Conservation (phyloP, 2,113 vertebrate species). For the Rutilus rutilus region DNA sequence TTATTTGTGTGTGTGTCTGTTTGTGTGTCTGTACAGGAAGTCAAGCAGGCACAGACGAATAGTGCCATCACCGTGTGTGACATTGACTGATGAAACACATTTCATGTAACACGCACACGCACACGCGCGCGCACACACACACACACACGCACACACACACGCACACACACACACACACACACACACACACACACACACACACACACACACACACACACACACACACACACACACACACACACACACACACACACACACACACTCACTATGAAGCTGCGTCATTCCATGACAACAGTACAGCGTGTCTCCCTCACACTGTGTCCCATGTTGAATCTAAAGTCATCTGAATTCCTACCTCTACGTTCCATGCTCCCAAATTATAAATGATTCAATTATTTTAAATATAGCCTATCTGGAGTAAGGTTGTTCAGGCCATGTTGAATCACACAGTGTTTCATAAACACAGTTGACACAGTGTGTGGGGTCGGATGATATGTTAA, state of each 20-base stretch:
- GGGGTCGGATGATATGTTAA: too few species aligned
- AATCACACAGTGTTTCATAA: not conserved
- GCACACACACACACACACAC: too few species aligned
- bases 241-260: not conserved
- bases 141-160: constrained; percentile 1
- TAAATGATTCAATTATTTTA: not conserved
- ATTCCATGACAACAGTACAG: not conserved
- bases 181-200: constrained; percentile 4
- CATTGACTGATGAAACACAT: constrained; percentile 48
- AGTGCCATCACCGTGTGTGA: constrained; percentile 37
- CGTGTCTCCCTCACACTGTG: not conserved
- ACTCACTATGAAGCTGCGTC: not conserved
- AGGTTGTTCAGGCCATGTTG: not conserved
- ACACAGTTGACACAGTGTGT: not conserved
- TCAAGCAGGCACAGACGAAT: constrained; percentile 5
- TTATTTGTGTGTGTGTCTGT: constrained; percentile 13
- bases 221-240: not conserved
- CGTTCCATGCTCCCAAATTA: not conserved
- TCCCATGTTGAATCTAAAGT: not conserved
- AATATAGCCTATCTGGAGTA: not conserved
- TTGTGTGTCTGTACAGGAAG: constrained; percentile 27
- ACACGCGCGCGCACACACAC: not conserved
- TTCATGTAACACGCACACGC: not conserved
- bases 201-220: too few species aligned
- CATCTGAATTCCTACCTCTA: not conserved